phyloP scores from a whole-genome alignment of 2,797 vertebrate genomes.

The Smutsia gigantea region DNA sequence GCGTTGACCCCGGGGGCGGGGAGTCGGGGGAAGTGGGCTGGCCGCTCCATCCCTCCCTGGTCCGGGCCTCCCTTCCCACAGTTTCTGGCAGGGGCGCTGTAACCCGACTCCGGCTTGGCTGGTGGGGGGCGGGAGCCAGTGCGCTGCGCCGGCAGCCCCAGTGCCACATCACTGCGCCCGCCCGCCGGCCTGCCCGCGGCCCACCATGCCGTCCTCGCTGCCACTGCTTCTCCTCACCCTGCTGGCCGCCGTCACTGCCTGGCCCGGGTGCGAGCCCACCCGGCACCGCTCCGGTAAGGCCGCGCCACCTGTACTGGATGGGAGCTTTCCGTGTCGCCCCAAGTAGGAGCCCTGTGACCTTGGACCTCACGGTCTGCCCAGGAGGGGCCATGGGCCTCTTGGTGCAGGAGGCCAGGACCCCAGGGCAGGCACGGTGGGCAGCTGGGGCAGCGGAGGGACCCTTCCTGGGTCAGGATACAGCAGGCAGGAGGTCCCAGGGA shows the following conservation, averaged over 20 bases:
- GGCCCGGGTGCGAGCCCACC: constrained; percentile 85
- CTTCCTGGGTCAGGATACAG: accelerated
- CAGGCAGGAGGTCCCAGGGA: accelerated
- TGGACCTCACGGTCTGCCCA: neutral
- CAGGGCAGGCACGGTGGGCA: accelerated
- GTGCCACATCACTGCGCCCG: constrained; percentile 86
- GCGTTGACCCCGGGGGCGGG: neutral
- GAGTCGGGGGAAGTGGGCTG: neutral
- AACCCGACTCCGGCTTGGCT: constrained; percentile 70
- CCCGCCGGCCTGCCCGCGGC: neutral
- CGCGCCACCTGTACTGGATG: neutral
- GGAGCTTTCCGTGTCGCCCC: neutral
- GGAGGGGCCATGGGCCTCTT: neutral
- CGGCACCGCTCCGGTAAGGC: constrained; percentile 91
- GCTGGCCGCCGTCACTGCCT: neutral
- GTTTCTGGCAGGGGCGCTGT: constrained; percentile 55
- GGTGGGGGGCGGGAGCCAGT: neutral
- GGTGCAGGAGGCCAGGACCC: neutral
- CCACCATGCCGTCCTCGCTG: constrained; percentile 79
- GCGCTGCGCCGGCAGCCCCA: neutral
- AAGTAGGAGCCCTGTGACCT: neutral
- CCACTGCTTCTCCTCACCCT: constrained; percentile 79
- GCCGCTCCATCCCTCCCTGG: neutral
- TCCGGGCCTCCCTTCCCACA: neutral
- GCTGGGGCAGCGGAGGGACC: neutral